Percentiles rank a stretch among this genome's conserved stretches.
Evolutionary conservation across 2,888 invertebrate species (phyloP).

Genomic region (Blastobasis lacticolella): DNA sequence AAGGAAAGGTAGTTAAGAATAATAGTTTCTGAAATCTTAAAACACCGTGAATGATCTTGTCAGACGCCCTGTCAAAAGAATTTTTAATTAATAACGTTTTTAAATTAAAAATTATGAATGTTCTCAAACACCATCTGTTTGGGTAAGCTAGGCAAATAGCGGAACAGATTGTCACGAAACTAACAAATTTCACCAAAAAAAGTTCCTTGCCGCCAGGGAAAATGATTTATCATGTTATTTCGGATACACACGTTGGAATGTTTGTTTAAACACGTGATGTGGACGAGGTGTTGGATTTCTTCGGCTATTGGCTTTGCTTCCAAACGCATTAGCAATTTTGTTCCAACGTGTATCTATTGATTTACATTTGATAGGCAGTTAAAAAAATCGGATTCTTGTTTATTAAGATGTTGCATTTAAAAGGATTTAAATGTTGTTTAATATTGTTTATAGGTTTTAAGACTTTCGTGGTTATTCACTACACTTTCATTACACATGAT

Average conservation of each 20-base stretch:
- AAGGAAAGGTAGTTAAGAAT: no score
- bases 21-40: not conserved
- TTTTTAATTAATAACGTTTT: not conserved
- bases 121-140: constrained; percentile 29
- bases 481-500: no score
- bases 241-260: constrained; percentile 59
- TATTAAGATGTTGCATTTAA: no score
- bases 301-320: constrained; percentile 16
- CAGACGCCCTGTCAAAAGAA: not conserved
- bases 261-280: constrained; percentile 45
- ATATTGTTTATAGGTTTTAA: no score
- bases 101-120: not conserved
- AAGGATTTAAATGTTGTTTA: no score
- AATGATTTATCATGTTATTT: constrained; percentile 72
- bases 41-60: not conserved
- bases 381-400: no score
- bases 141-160: constrained; percentile 64
- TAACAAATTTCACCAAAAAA: constrained; percentile 63
- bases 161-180: constrained; percentile 71
- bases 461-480: no score
- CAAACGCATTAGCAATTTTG: constrained; percentile 28
- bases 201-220: constrained; percentile 41
- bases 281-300: constrained; percentile 48
- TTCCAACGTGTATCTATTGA: constrained; percentile 12
- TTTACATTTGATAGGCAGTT: no score